phyloP scores from a whole-genome alignment of 2,797 vertebrate species.

The Darevskia mixta region DNA sequence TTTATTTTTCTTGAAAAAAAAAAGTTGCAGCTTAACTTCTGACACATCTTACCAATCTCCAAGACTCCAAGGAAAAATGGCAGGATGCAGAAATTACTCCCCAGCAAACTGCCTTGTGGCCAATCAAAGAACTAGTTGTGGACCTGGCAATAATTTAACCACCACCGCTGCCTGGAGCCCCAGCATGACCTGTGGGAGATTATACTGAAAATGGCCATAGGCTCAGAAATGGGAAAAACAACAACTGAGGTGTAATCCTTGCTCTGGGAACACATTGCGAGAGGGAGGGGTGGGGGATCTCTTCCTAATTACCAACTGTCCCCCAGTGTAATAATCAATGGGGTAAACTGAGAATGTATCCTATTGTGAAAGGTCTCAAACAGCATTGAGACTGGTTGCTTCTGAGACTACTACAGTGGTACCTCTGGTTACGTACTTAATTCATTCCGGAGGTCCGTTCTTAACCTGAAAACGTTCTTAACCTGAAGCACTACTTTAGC shows the following conservation, averaged over 20 bases:
- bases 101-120: neutral
- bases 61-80: neutral
- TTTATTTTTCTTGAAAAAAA: neutral
- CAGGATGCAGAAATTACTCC: neutral
- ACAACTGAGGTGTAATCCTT: neutral
- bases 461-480: too few relatives aligned
- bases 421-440: too few relatives aligned
- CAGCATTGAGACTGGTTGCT: neutral
- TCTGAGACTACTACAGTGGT: neutral
- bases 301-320: neutral
- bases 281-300: neutral
- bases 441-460: too few relatives aligned
- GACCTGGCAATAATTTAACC: neutral
- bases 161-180: neutral
- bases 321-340: neutral
- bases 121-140: neutral
- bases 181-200: neutral
- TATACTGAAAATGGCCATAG: neutral
- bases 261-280: neutral
- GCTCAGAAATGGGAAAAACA: neutral
- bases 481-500: too few relatives aligned
- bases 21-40: neutral
- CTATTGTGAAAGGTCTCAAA: neutral
- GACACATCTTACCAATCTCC: neutral
- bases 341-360: neutral